These are phyloP conservation scores for Monomorium pharaonis DNA, from an alignment of 1,140 invertebrate species.

Conservation along the genomic window DNA sequence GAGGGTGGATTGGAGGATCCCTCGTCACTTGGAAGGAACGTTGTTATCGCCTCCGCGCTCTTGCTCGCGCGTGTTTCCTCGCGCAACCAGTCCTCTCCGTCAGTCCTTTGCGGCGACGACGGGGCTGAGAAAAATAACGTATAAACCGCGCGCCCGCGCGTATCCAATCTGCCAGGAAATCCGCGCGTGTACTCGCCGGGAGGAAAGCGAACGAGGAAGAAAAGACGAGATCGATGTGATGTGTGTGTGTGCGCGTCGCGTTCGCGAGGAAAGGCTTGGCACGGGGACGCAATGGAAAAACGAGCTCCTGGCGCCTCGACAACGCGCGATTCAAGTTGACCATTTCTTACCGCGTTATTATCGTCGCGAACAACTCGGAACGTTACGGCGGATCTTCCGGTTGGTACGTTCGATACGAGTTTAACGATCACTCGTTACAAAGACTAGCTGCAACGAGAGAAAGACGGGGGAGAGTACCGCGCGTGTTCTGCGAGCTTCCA, in stretches of 20 bases:
- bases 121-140: slow-evolving; percentile 66
- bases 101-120: slow-evolving; percentile 14
- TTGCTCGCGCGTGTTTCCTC: slow-evolving; percentile 14
- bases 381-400: neutral
- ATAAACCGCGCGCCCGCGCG: slow-evolving; percentile 62
- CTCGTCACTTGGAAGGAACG: slow-evolving; percentile 34
- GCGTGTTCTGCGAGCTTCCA: neutral
- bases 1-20: neutral
- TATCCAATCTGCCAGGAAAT: slow-evolving; percentile 71
- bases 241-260: neutral
- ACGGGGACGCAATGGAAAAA: slow-evolving; percentile 55
- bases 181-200: neutral
- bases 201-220: neutral
- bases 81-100: neutral
- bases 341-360: slow-evolving; percentile 55
- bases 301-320: slow-evolving; percentile 13
- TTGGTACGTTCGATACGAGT: neutral
- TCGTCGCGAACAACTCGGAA: neutral
- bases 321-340: slow-evolving; percentile 4
- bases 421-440: slow-evolving; percentile 15
- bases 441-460: slow-evolving; percentile 3
- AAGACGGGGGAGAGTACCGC: neutral
- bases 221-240: slow-evolving; percentile 33
- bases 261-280: neutral
- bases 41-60: slow-evolving; percentile 25